A percentile compares a stretch with the other conserved stretches of the same genome.
phyloP scores from a whole-genome alignment of 2,113 vertebrate genomes.

The Natator depressus region DNA sequence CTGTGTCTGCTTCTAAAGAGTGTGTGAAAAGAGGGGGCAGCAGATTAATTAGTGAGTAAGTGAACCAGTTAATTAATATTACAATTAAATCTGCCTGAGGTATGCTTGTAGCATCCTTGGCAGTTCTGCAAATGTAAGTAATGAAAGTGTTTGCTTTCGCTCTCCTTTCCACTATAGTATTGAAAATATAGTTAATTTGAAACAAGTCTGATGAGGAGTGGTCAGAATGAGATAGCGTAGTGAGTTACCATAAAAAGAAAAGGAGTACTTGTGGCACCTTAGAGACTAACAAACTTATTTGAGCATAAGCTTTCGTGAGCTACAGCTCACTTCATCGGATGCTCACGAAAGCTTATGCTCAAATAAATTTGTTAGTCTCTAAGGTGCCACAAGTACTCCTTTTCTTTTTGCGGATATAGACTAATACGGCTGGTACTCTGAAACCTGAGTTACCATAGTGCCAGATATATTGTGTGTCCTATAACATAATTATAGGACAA shows the following conservation, averaged over 20 bases:
- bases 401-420: too few relatives aligned
- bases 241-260: not conserved
- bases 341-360: too few relatives aligned
- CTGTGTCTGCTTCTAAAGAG: slow-evolving; percentile 49
- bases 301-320: too few relatives aligned
- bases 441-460: slow-evolving; percentile 4
- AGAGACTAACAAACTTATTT: too few relatives aligned
- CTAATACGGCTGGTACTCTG: too few relatives aligned
- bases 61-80: slow-evolving; percentile 78
- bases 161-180: slow-evolving; percentile 31
- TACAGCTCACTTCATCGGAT: too few relatives aligned
- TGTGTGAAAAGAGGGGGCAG: slow-evolving; percentile 57
- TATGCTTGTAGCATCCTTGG: slow-evolving; percentile 65
- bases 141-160: slow-evolving; percentile 59
- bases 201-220: slow-evolving; percentile 31
- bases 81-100: slow-evolving; percentile 78
- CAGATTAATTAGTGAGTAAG: slow-evolving; percentile 77
- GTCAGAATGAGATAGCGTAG: slow-evolving; percentile 45
- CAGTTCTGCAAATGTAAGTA: slow-evolving; percentile 62
- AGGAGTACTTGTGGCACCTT: too few relatives aligned
- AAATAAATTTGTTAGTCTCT: too few relatives aligned
- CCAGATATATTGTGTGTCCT: slow-evolving; percentile 55
- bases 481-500: slow-evolving; percentile 4
- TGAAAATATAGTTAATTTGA: slow-evolving; percentile 37
- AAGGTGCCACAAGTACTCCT: too few relatives aligned